phyloP scores from a whole-genome alignment of 1,140 invertebrate species.

The Leptopilina clavipes region DNA sequence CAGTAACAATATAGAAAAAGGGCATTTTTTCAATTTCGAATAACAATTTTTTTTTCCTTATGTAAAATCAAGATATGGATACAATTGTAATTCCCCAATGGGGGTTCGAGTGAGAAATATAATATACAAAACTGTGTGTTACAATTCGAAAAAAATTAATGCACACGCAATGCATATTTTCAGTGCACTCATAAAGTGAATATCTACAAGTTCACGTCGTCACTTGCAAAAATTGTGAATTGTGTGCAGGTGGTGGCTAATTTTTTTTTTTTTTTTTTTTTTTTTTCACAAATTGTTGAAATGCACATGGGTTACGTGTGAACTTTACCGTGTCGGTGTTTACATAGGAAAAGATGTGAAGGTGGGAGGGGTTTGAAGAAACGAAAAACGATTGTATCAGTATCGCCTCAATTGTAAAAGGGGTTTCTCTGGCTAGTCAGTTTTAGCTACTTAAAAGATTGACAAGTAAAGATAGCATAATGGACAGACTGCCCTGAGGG shows the following conservation, averaged over 20 bases:
- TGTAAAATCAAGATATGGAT: no score
- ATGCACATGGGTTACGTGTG: conserved; percentile 1
- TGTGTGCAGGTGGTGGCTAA: background rate
- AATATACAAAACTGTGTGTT: no score
- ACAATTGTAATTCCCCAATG: no score
- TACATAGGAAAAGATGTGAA: conserved; percentile 41
- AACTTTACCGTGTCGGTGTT: conserved; percentile 38
- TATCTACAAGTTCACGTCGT: background rate
- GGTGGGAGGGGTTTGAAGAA: background rate
- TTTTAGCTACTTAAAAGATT: conserved; percentile 69
- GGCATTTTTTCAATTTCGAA: no score
- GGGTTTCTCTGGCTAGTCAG: conserved; percentile 44
- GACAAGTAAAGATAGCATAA: conserved; percentile 68
- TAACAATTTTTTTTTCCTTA: no score
- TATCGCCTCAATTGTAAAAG: conserved; percentile 61
- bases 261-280: no score
- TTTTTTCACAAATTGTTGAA: conserved; percentile 30
- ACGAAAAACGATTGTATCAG: conserved; percentile 48
- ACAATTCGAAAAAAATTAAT: no score
- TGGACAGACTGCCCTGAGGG: conserved; percentile 55
- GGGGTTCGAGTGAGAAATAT: no score
- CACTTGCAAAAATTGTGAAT: background rate
- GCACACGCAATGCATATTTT: no score
- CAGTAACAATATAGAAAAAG: no score
- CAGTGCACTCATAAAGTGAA: background rate